phyloP scores from a whole-genome alignment of 2,888 invertebrate genomes.

The Heliconius ethilla region DNA sequence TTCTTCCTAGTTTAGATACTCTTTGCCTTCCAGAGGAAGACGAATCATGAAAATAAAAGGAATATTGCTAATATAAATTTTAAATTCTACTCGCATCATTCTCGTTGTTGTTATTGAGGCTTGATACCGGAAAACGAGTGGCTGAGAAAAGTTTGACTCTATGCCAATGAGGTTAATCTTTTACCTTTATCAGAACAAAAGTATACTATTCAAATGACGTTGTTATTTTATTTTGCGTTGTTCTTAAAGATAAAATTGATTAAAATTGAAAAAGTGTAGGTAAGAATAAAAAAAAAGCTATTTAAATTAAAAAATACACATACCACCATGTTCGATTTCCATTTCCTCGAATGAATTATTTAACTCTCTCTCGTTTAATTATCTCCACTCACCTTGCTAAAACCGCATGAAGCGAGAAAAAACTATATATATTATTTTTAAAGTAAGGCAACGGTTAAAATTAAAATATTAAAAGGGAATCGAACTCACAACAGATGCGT shows the following conservation, averaged over 20 bases:
- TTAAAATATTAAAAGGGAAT: no score
- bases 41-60: not conserved
- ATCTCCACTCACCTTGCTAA: not conserved
- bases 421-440: not conserved
- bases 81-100: slow-evolving; percentile 21
- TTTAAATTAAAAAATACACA: no score
- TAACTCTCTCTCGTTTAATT: not conserved
- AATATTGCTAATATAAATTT: not conserved
- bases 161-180: slow-evolving; percentile 41
- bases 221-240: not conserved
- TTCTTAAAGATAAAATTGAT: not conserved
- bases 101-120: slow-evolving; percentile 30
- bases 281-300: no score
- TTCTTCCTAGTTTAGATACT: no score
- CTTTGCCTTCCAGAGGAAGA: not conserved
- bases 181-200: not conserved
- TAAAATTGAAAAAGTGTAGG: no score
- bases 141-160: slow-evolving; percentile 32
- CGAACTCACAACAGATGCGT: no score
- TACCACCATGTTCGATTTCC: no score
- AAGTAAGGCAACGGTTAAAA: no score
- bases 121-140: slow-evolving; percentile 35
- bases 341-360: no score
- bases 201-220: not conserved
- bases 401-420: not conserved